Conservation (phyloP, 2,888 invertebrate genomes). For the Mactromeris polynyma region DNA sequence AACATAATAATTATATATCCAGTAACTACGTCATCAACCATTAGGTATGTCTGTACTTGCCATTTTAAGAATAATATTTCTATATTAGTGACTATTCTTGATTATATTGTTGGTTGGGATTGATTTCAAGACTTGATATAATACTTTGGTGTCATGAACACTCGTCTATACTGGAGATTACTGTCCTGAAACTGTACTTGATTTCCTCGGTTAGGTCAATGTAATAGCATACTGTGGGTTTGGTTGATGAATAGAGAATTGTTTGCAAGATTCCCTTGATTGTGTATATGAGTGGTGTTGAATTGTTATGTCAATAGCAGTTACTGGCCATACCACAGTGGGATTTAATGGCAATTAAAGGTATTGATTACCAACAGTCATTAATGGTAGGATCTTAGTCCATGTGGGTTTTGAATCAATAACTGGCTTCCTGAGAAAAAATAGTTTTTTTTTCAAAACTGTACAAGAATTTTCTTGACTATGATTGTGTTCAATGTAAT, state of each 20-base stretch:
- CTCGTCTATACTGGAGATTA: not conserved
- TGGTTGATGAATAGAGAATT: not conserved
- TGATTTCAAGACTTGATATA: not conserved
- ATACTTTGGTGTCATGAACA: not conserved
- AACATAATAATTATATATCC: too few species aligned
- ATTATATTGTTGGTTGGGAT: not conserved
- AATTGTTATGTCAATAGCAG: constrained; percentile 37
- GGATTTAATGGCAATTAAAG: constrained; percentile 39
- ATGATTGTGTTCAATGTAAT: too few species aligned
- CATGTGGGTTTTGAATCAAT: not conserved
- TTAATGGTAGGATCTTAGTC: not conserved
- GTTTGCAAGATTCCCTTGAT: not conserved
- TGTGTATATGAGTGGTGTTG: not conserved
- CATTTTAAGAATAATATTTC: too few species aligned
- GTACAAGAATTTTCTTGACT: not conserved
- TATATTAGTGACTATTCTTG: not conserved
- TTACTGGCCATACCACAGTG: not conserved
- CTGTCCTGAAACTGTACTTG: too few species aligned
- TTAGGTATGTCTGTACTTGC: too few species aligned
- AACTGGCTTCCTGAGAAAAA: not conserved
- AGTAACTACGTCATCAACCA: too few species aligned
- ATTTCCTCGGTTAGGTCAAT: not conserved
- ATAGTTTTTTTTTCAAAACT: not conserved
- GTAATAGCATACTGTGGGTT: not conserved
- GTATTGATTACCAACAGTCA: constrained; percentile 28